Percentiles rank a stretch among this genome's conserved stretches.
Evolutionary conservation across 2,797 vertebrate genomes (phyloP).

Genomic region (Lepidocolaptes lacrymiger): DNA sequence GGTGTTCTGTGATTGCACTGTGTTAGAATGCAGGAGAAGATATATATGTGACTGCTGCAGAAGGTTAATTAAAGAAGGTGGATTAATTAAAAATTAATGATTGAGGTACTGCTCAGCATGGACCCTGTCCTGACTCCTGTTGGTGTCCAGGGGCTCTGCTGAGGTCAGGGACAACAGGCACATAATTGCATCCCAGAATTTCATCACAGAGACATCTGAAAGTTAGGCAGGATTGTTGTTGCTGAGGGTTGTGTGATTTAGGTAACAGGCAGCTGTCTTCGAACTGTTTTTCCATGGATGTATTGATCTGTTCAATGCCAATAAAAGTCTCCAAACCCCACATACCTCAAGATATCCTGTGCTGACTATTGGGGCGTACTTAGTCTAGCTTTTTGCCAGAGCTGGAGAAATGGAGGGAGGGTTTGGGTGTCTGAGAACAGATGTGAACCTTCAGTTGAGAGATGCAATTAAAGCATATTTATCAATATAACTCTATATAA

Average conservation of each 20-base stretch:
- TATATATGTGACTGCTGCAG: not conserved
- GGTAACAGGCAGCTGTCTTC: not conserved
- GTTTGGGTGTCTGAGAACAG: not conserved
- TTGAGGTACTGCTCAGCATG: rapidly evolving
- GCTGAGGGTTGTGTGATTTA: not conserved
- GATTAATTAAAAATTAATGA: not conserved
- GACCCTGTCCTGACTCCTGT: not conserved
- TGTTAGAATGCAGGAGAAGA: not conserved
- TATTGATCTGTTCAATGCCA: not conserved
- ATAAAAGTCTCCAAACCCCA: not conserved
- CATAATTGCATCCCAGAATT: not conserved
- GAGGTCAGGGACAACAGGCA: not conserved
- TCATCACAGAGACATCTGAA: not conserved
- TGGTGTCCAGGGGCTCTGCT: not conserved
- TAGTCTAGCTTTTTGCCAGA: not conserved
- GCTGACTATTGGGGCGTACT: not conserved
- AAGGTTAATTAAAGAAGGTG: not conserved
- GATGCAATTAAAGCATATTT: not conserved
- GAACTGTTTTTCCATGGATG: not conserved
- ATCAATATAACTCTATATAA: not conserved
- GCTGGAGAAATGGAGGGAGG: not conserved
- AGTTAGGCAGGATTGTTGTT: not conserved
- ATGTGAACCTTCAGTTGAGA: not conserved
- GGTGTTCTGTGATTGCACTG: not conserved
- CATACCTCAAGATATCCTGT: not conserved